Percentiles rank a stretch among this genome's conserved stretches.
phyloP scores from a whole-genome alignment of 2,113 vertebrate species.

The Halichoerus grypus region DNA sequence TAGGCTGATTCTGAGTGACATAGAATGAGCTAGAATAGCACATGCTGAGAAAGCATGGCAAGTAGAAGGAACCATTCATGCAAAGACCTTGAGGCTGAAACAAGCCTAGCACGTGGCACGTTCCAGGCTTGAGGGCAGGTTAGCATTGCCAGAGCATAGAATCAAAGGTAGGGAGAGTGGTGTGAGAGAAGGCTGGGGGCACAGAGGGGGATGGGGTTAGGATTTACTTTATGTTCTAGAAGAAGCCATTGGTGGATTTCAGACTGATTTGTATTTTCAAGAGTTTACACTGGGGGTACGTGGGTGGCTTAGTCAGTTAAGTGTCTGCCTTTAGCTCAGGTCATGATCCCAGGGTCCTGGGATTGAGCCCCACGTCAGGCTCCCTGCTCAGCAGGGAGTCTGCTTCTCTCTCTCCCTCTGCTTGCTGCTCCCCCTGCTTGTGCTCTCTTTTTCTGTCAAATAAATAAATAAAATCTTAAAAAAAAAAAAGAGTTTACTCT shows the following conservation, averaged over 20 bases:
- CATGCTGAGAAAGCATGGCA: neutral
- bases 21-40: neutral
- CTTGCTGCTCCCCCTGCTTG: neutral
- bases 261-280: neutral
- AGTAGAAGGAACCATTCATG: neutral
- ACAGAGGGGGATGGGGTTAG: fast-evolving
- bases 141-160: neutral
- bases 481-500: neutral
- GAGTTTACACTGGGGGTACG: neutral
- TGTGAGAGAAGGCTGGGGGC: neutral
- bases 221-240: neutral
- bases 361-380: neutral
- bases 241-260: neutral
- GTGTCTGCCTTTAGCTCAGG: neutral
- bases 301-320: neutral
- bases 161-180: too few species aligned
- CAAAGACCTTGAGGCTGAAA: neutral
- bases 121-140: neutral
- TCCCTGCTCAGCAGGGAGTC: neutral
- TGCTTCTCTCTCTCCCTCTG: too few species aligned
- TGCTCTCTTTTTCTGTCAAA: neutral
- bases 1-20: neutral
- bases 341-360: neutral
- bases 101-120: fast-evolving
- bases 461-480: neutral